Evolutionary conservation across 2,113 vertebrate species (phyloP), one percentile per base, ranked within the genome.

Genomic region (Phyllostomus hastatus): DNA sequence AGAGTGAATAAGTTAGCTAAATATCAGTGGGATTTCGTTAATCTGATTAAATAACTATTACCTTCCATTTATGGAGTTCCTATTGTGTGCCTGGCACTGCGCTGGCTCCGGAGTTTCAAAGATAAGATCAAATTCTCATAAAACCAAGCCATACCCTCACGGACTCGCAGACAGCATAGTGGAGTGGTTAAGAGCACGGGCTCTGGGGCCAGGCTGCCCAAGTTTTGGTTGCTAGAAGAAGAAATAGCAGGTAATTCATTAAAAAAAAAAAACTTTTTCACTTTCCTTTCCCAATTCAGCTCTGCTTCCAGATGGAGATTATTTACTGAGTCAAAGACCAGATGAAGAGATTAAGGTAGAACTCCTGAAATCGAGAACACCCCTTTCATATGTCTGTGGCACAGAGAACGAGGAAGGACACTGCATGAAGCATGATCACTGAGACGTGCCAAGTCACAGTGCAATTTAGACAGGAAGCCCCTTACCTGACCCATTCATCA

Each of bases 71-170:
- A 85, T 38, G 78, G 75, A 35, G 50, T 31, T 70, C 80, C 92
- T 48, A 48, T 89, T 88, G 54, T 95, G 89, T 86, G 31, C 75
- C 86, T 88, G 86, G 89, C 83, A 86, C 73, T 95, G 33, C 1
- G 0, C 48, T 95, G 96, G 76, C 85, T 86, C 85, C 86, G 76
- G 91, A 79, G 67, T 73, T 78, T 82, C 75, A 79, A 93, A 95
- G 95, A 96, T 96, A 94, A 95, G 81, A 97, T 91, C 91, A 89
- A 88, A 82, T 6, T 10, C 88, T 94, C 87, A 64, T 54, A 94
- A 96, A 97, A 90, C 20, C 59, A 78, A 81, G 46, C 82, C 67
- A 64, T 57, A 5, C 35, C 94, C 90, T 81, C 52, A 35, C 54
- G n/a, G 76, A 84, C 84, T 88, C 61, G 35, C 67, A 84, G 92